phyloP scores from a whole-genome alignment of 1,140 invertebrate species.

The Kradibia gibbosae region DNA sequence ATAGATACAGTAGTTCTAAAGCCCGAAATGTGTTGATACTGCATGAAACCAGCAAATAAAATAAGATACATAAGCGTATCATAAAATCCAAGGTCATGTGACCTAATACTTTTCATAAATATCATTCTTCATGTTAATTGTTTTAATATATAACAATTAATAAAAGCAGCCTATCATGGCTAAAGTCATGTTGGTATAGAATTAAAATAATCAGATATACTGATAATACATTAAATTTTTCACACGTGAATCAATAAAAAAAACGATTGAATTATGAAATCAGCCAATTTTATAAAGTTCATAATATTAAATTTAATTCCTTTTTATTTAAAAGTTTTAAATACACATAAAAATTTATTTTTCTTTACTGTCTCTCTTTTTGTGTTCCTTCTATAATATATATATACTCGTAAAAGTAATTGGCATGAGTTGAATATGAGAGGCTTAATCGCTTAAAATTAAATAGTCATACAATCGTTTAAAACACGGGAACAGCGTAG shows the following conservation, averaged over 20 bases:
- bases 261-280: background rate
- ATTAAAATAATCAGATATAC: background rate
- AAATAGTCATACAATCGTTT: background rate
- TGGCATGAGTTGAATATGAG: background rate
- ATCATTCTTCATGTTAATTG: background rate
- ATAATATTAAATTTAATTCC: background rate
- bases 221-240: background rate
- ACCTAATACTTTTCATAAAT: constrained; percentile 1
- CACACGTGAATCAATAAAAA: background rate
- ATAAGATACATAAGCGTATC: constrained; percentile 6
- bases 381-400: too few relatives aligned
- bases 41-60: background rate
- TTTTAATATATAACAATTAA: background rate
- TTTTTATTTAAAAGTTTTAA: background rate
- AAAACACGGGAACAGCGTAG: background rate
- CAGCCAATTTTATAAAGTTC: background rate
- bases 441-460: background rate
- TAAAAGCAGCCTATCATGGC: background rate
- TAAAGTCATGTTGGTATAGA: background rate
- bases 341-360: background rate
- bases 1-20: too few relatives aligned
- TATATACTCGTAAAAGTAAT: background rate
- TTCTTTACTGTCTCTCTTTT: background rate
- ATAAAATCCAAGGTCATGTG: background rate
- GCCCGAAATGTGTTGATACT: too few relatives aligned